These are phyloP conservation scores for Beris morrisii DNA, from an alignment of 2,888 invertebrate genomes.

Conservation along the genomic window DNA sequence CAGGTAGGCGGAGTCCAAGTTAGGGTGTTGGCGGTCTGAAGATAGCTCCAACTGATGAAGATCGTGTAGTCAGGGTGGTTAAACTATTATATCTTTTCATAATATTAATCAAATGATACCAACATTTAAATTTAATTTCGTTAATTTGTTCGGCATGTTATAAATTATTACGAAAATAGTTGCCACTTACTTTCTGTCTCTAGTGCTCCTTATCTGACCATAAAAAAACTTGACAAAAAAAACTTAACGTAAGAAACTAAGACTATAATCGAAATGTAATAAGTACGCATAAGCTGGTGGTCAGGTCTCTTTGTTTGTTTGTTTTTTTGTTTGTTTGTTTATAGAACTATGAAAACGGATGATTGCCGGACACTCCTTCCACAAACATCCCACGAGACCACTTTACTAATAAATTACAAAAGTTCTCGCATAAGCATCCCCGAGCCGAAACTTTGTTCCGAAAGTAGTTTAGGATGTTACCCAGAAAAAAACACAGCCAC, in stretches of 20 bases:
- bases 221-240: no score
- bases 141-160: not conserved
- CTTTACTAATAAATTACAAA: constrained; percentile 32
- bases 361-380: constrained; percentile 8
- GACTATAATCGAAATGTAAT: constrained; percentile 15
- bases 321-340: not conserved
- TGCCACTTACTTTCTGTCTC: not conserved
- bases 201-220: not conserved
- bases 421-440: constrained; percentile 19
- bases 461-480: constrained; percentile 16
- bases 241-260: no score
- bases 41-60: not conserved
- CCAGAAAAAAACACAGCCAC: no score
- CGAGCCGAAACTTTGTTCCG: constrained; percentile 11
- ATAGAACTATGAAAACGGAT: constrained; percentile 1
- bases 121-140: not conserved
- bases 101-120: not conserved
- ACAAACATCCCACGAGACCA: constrained; percentile 7
- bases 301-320: not conserved
- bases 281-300: not conserved
- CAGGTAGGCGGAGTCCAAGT: not conserved
- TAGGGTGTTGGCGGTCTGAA: not conserved
- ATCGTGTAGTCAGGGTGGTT: not conserved
- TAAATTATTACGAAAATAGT: not conserved
- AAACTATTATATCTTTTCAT: not conserved